Base-by-base conservation (phyloP, 2,113 vertebrate genomes). In the Triplophysa tibetana region DNA sequence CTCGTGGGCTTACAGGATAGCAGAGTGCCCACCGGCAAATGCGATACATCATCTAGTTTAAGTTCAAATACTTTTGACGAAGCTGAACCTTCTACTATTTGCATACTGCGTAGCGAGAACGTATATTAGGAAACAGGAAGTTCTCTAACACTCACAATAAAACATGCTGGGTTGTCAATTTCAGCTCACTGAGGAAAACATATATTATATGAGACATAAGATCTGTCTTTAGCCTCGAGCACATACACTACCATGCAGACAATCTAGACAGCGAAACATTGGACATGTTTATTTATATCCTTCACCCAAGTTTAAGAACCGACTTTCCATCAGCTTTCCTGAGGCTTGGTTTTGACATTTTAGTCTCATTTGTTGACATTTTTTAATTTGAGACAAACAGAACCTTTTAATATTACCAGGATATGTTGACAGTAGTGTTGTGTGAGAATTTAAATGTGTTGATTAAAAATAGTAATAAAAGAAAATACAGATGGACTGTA, bases 231-330 rank as follows among this genome's bases (percentile, higher is more conserved):
- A 68, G 76, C 65, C 65, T 24, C 24, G 8, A 54, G 64, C 21
- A 23, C 50, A 69, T 62, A 72, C 24, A 77, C 38, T 33, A n/a
- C 50, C 56, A 38, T 24, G 62, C 62, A 9, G 23, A 45, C 21
- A 38, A 17, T 29, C 52, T 60, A 38, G 23, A 54, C 63, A 61
- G 70, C 10, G 52, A n/a, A 29, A 64, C 62, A 75, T 64, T 58
- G 58, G 58, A 48, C 21, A 33, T 50, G 48, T 73, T 80, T 80
- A 80, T 75, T 80, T 66, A 75, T 75, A 75, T 58, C 63, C 29
- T 60, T n/a, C 23, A 10, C 24, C 10, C 38, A n/a, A 9, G 19
- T 66, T 43, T n/a, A 43, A 16, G 45, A 54, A 64, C 12, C 2
- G 11, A 17, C 60, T 58, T 50, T 43, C 21, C 23, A 78, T 26